Evolutionary conservation across 2,113 vertebrate genomes (phyloP).

Genomic region (Pterophyllum scalare): DNA sequence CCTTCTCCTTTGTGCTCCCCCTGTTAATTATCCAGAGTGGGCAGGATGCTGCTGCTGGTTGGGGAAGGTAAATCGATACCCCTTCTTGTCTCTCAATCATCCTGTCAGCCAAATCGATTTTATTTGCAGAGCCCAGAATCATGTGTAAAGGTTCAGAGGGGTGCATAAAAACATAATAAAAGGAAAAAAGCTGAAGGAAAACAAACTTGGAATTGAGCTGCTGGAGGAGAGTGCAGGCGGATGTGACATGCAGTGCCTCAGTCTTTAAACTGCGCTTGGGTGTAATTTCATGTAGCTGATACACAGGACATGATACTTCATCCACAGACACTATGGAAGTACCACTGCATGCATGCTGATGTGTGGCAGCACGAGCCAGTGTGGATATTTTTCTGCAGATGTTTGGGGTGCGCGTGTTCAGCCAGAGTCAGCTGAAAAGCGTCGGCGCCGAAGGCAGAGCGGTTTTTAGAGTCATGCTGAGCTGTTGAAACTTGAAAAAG

Average conservation of each 20-base stretch:
- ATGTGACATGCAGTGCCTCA: background rate
- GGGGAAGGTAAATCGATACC: conserved; percentile 35
- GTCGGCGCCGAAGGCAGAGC: background rate
- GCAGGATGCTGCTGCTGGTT: background rate
- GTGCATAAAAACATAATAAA: background rate
- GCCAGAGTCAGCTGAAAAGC: background rate
- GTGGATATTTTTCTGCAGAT: background rate
- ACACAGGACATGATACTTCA: background rate
- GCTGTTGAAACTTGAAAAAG: conserved; percentile 11
- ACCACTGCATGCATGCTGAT: background rate
- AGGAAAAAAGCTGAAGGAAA: background rate
- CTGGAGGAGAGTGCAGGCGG: accelerated
- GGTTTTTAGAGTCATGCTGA: conserved; percentile 11
- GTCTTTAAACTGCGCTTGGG: background rate
- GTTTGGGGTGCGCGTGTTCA: background rate
- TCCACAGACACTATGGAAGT: background rate
- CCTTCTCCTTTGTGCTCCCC: background rate
- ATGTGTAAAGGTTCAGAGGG: background rate
- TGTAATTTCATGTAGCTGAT: background rate
- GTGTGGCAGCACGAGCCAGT: background rate
- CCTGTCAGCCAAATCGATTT: conserved; percentile 13
- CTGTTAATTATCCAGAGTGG: conserved; percentile 8
- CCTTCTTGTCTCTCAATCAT: conserved; percentile 40
- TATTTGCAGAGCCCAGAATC: background rate
- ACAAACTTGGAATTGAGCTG: background rate